phyloP scores from a whole-genome alignment of 2,888 invertebrate species.

The Drosophila nr. perissopoda region DNA sequence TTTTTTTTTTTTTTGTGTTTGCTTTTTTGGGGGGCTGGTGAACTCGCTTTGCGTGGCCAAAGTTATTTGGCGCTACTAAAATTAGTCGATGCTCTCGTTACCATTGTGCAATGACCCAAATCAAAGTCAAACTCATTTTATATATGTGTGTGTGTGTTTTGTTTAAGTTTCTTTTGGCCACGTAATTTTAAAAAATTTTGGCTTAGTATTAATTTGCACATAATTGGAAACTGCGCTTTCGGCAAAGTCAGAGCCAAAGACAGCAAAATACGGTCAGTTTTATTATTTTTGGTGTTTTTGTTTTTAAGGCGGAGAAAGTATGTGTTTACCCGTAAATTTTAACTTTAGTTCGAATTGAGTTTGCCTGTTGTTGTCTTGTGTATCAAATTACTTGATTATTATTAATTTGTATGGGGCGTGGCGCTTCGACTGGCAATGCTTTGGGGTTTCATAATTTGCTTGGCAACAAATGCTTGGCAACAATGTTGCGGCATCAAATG shows the following conservation, averaged over 20 bases:
- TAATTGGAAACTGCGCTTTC: constrained; percentile 51
- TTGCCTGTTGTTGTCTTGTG: constrained; percentile 11
- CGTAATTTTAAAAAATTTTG: constrained; percentile 23
- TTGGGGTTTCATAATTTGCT: constrained; percentile 70
- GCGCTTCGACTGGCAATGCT: constrained; percentile 9
- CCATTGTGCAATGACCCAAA: constrained; percentile 82
- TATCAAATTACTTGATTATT: constrained; percentile 40
- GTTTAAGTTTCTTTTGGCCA: constrained; percentile 21
- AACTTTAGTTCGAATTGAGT: constrained; percentile 30
- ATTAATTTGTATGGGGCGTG: constrained; percentile 54
- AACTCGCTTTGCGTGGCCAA: constrained; percentile 39
- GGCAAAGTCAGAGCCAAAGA: constrained; percentile 1
- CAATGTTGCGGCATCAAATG: constrained; percentile 53
- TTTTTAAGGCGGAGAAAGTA: constrained; percentile 63
- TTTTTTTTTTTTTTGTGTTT: constrained; percentile 14
- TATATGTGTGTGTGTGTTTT: constrained; percentile 22
- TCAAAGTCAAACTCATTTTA: constrained; percentile 62
- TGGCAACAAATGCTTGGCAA: constrained; percentile 67
- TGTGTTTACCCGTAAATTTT: constrained; percentile 24
- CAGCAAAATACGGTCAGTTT: constrained; percentile 8
- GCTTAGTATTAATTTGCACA: constrained; percentile 68
- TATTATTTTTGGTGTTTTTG: constrained; percentile 9
- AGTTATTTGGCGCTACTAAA: constrained; percentile 63
- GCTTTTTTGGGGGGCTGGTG: constrained; percentile 30
- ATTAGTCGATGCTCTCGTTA: constrained; percentile 71